phyloP scores from a whole-genome alignment of 1,140 invertebrate genomes.

The Bathynomus jamesi region DNA sequence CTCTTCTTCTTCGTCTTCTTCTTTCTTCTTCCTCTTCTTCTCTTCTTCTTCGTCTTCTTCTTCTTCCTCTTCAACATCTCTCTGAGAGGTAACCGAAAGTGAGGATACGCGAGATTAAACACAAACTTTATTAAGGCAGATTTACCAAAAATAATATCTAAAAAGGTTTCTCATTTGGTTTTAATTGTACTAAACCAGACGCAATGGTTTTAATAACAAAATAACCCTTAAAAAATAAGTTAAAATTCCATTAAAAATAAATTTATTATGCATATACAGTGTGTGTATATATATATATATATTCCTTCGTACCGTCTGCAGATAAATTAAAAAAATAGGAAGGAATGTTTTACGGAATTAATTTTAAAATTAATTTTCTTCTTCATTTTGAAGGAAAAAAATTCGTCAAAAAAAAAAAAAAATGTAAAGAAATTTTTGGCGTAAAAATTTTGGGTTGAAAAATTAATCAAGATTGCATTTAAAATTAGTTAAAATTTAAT shows the following conservation, averaged over 20 bases:
- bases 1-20: too few species aligned
- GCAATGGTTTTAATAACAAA: not conserved
- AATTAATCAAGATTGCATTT: conserved; percentile 1
- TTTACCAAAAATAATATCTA: too few species aligned
- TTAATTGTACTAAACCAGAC: not conserved
- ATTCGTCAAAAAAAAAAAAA: not conserved
- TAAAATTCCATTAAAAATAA: not conserved
- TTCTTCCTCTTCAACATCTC: too few species aligned
- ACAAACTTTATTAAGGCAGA: too few species aligned
- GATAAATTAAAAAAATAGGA: not conserved
- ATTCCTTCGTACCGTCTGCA: not conserved
- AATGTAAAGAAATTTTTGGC: not conserved
- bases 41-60: too few species aligned
- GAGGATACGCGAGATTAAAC: too few species aligned
- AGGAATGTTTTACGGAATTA: not conserved
- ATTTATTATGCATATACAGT: too few species aligned
- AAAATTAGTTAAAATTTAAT: conserved; percentile 2
- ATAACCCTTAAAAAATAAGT: not conserved
- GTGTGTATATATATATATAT: not conserved
- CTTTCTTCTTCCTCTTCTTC: too few species aligned
- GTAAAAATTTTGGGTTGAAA: not conserved
- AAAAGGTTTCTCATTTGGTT: not conserved
- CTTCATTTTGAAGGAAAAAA: not conserved
- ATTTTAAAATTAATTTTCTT: not conserved
- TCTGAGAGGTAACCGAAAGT: too few species aligned